phyloP scores from a whole-genome alignment of 2,888 invertebrate genomes.

The Cancer borealis region DNA sequence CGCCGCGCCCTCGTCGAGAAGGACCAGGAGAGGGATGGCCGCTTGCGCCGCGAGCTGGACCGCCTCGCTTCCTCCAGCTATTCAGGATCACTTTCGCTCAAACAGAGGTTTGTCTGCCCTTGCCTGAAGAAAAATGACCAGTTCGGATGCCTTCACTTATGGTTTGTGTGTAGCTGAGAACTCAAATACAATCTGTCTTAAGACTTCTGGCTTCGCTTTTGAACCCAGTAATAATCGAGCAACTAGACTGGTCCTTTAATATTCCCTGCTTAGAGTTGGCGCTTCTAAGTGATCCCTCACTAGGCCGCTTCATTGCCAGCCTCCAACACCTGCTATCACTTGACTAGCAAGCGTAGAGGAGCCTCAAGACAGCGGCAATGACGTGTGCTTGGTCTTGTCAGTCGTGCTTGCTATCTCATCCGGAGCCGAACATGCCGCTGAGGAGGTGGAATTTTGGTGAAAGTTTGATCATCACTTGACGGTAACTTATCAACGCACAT shows the following conservation, averaged over 20 bases:
- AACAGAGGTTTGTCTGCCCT: constrained; percentile 76
- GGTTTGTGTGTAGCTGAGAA: constrained; percentile 41
- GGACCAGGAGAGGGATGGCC: constrained; percentile 79
- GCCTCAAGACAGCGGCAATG: constrained; percentile 44
- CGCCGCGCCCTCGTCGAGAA: constrained; percentile 79
- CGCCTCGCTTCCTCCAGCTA: constrained; percentile 76
- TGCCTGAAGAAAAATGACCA: constrained; percentile 62
- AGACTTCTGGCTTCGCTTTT: constrained; percentile 42
- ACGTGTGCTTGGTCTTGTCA: constrained; percentile 54
- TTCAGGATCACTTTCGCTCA: constrained; percentile 76
- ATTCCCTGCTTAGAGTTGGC: constrained; percentile 60
- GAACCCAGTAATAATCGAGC: constrained; percentile 41
- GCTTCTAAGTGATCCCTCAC: constrained; percentile 43
- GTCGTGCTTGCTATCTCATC: constrained; percentile 47
- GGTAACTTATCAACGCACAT: background rate
- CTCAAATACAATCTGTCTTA: background rate
- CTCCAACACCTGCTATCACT: constrained; percentile 53
- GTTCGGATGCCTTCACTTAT: constrained; percentile 52
- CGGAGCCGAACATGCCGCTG: constrained; percentile 40
- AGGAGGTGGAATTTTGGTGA: background rate
- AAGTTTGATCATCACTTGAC: background rate
- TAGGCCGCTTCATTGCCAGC: constrained; percentile 59
- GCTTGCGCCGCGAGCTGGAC: constrained; percentile 78
- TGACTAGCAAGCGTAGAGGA: constrained; percentile 41
- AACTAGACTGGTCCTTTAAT: constrained; percentile 69